Percentiles rank a stretch among this genome's conserved stretches.
These are phyloP conservation scores for Biston betularia DNA, from an alignment of 2,888 invertebrate species.

Conservation along the genomic window DNA sequence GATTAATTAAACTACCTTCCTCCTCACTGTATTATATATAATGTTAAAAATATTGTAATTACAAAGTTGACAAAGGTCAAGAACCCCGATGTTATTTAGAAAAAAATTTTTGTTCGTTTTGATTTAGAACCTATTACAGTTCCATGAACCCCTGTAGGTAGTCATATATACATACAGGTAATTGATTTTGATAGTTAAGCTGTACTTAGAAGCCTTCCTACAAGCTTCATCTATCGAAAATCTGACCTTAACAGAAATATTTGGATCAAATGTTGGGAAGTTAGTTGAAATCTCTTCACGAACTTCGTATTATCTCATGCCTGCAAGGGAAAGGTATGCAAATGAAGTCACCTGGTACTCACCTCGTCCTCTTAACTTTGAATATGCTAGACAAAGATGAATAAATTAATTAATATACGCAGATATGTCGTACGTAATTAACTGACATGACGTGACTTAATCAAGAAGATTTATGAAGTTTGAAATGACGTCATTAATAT, in stretches of 20 bases:
- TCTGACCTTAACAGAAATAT: slow-evolving; percentile 39
- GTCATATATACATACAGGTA: too few relatives aligned
- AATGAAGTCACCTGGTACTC: slow-evolving; percentile 42
- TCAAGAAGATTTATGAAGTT: slow-evolving; percentile 16
- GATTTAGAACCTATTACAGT: too few relatives aligned
- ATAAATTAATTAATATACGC: slow-evolving; percentile 26
- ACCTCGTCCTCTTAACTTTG: slow-evolving; percentile 30
- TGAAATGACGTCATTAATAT: not conserved
- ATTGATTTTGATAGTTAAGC: not conserved
- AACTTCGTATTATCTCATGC: slow-evolving; percentile 23
- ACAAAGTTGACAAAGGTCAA: too few relatives aligned
- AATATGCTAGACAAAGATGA: slow-evolving; percentile 22
- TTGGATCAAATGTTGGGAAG: slow-evolving; percentile 34
- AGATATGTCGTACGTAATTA: slow-evolving; percentile 7
- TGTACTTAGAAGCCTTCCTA: not conserved
- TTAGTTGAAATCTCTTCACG: slow-evolving; percentile 25
- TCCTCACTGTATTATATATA: too few relatives aligned
- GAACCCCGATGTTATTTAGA: too few relatives aligned
- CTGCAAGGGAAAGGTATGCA: slow-evolving; percentile 48
- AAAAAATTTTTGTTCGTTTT: too few relatives aligned
- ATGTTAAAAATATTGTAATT: too few relatives aligned
- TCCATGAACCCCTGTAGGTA: too few relatives aligned
- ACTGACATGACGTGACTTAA: slow-evolving; percentile 11
- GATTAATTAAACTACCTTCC: too few relatives aligned
- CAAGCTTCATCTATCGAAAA: slow-evolving; percentile 35